phyloP scores from a whole-genome alignment of 1,140 invertebrate genomes.

The Asobara japonica region DNA sequence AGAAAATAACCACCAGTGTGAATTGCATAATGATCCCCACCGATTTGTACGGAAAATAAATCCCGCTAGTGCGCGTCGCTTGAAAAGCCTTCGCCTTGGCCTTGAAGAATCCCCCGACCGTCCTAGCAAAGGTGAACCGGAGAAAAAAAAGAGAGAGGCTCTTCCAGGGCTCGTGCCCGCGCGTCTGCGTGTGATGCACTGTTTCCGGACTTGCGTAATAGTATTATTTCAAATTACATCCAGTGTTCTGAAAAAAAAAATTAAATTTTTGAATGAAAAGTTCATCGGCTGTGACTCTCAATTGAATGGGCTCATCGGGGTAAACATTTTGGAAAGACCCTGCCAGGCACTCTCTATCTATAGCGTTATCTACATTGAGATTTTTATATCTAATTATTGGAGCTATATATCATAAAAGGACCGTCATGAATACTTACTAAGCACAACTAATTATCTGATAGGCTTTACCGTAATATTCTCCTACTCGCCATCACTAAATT shows the following conservation, averaged over 20 bases:
- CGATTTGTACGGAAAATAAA: slow-evolving; percentile 2
- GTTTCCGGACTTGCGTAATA: slow-evolving; percentile 34
- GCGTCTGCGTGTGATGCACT: slow-evolving; percentile 22
- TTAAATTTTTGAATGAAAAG: not conserved
- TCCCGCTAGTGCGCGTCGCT: not conserved
- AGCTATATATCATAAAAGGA: too few relatives aligned
- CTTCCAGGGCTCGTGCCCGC: not conserved
- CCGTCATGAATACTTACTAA: too few relatives aligned
- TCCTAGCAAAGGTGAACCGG: slow-evolving; percentile 57
- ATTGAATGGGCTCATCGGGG: too few relatives aligned
- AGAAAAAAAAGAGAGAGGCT: slow-evolving; percentile 40
- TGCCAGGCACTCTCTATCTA: too few relatives aligned
- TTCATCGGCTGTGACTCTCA: too few relatives aligned
- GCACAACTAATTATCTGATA: too few relatives aligned
- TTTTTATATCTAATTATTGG: too few relatives aligned
- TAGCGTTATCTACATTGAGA: too few relatives aligned
- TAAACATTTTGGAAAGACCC: too few relatives aligned
- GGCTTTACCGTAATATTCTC: too few relatives aligned
- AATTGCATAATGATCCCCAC: not conserved
- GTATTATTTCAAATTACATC: not conserved
- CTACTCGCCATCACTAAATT: too few relatives aligned
- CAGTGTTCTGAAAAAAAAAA: not conserved
- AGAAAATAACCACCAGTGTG: too few relatives aligned
- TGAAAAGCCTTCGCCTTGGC: slow-evolving; percentile 58
- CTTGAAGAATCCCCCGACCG: slow-evolving; percentile 56